Evolutionary conservation across 2,113 vertebrate species (phyloP).

Genomic region (Sylvia atricapilla): DNA sequence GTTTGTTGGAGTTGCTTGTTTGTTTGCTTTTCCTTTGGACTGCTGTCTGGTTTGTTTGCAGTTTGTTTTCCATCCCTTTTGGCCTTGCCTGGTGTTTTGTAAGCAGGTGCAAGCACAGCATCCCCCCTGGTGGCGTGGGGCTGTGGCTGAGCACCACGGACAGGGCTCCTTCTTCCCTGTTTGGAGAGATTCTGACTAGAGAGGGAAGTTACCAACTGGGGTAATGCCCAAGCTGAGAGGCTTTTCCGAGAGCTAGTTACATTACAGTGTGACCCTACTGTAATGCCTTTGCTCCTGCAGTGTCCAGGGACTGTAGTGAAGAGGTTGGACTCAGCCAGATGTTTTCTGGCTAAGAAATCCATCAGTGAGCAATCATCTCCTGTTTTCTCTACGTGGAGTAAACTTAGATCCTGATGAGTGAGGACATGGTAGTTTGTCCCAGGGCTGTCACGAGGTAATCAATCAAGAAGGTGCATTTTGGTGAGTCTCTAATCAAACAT

Average conservation of each 20-base stretch:
- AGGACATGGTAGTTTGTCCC: not conserved
- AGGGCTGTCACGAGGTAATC: not conserved
- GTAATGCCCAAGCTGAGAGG: not conserved
- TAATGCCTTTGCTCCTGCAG: not conserved
- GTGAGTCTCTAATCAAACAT: not conserved
- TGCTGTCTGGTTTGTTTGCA: not conserved
- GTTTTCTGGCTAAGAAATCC: not conserved
- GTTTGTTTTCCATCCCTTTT: not conserved
- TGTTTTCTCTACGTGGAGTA: not conserved
- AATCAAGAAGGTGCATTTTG: not conserved
- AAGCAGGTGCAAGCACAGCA: not conserved
- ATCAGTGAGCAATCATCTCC: not conserved
- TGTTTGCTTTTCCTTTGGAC: not conserved
- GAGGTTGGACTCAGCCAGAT: not conserved
- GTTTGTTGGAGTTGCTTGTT: not conserved
- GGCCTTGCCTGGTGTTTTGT: not conserved
- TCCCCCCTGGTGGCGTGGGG: fast-evolving
- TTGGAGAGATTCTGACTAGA: not conserved
- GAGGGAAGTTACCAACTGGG: not conserved
- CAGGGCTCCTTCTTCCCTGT: not conserved
- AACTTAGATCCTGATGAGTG: not conserved
- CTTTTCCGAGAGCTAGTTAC: not conserved
- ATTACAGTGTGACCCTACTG: not conserved
- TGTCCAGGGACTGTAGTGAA: not conserved
- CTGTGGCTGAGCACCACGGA: constrained; percentile 47